phyloP scores from a whole-genome alignment of 2,797 vertebrate species.

The Helostoma temminkii region DNA sequence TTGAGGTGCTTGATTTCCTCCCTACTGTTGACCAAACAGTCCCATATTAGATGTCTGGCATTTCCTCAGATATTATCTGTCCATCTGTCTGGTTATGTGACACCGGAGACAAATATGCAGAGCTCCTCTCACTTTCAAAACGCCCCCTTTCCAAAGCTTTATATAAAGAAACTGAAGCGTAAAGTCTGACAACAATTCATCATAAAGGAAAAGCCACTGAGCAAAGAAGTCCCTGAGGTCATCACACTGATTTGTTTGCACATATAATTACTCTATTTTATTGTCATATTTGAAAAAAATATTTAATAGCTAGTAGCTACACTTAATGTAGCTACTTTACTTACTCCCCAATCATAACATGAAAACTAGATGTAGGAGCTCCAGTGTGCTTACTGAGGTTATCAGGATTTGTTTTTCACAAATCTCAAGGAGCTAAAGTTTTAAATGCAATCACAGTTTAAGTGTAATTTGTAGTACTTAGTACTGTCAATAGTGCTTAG shows the following conservation, averaged over 20 bases:
- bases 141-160: slow-evolving; percentile 1
- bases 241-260: background rate
- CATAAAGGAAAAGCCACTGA: slow-evolving; percentile 3
- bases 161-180: slow-evolving; percentile 28
- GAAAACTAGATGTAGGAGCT: background rate
- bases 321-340: background rate
- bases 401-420: no score
- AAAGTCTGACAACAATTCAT: slow-evolving; percentile 20
- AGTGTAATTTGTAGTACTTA: no score
- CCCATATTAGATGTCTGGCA: slow-evolving; percentile 75
- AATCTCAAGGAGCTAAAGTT: no score
- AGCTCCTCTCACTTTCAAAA: slow-evolving; percentile 36
- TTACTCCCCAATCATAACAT: background rate
- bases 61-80: slow-evolving; percentile 68
- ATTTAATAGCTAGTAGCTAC: no score
- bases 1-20: slow-evolving; percentile 74
- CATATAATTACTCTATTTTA: background rate
- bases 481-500: no score
- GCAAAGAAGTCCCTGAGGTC: background rate
- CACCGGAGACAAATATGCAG: slow-evolving; percentile 53
- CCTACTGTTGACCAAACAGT: slow-evolving; percentile 81
- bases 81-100: slow-evolving; percentile 65
- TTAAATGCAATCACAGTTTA: no score
- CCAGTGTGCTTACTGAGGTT: background rate
- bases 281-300: background rate